Evolutionary conservation across 2,888 invertebrate genomes (phyloP), one percentile per base, ranked within the genome.

Genomic region (Hyles lineata): DNA sequence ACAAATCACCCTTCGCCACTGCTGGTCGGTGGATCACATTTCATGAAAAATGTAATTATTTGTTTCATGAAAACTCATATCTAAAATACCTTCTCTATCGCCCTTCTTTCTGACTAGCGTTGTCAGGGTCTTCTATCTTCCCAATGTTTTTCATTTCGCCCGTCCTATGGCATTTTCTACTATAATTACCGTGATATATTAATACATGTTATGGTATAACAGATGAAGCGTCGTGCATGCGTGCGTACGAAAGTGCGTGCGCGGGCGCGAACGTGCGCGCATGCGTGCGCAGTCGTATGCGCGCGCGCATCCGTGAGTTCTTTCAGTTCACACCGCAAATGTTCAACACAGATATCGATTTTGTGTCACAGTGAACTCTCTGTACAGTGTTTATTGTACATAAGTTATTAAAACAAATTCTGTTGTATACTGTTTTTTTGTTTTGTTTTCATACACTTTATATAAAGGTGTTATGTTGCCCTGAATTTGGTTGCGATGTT

Each of bases 341-440:
- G 76, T 76, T 76, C 74, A 76, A 75, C 76, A 62, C 76, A 72
- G 73, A 76, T 75, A 74, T 59, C 61, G 58, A 52, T n/a, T 82
- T 80, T 76, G 75, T 73, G 74, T 80, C 75, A 73, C 74, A 79
- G 70, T 74, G 72, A 74, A 77, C 70, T 72, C 80, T 77, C 75
- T 80, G 80, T 83, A 82, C 83, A 82, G 76, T 80, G 80, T 85
- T 82, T 76, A 80, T 83, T 91, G 89, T 90, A 90, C 83, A 89
- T 89, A 90, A 85, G 82, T 87, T 89, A 92, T 92, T 92, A 70
- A 58, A 92, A 50, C 67, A 92, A 90, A 83, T 88, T 88, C 85
- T 89, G 82, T 87, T 88, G 81, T 85, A 83, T 79, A 84, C 79
- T 4, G n/a, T 82, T 79, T 83, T 80, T 83, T 77, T 86, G 83